Evolutionary conservation across 2,797 vertebrate genomes (phyloP).

Genomic region (Myotis planiceps): DNA sequence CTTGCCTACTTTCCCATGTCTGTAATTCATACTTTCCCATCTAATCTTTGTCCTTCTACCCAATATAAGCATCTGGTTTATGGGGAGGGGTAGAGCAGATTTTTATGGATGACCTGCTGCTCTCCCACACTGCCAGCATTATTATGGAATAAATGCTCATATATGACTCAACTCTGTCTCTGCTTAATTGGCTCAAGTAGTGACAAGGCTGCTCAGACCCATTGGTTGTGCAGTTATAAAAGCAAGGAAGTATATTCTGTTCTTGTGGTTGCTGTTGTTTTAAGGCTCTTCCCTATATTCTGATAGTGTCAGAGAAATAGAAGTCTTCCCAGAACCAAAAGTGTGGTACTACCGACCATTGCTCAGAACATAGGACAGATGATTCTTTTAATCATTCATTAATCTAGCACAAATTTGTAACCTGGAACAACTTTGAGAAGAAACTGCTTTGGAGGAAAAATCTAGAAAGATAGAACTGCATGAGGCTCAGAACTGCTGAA

Average conservation of each 20-base stretch:
- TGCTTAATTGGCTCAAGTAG: too few relatives aligned
- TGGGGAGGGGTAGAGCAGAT: too few relatives aligned
- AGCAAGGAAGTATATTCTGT: not conserved
- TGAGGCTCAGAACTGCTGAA: not conserved
- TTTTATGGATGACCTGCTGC: too few relatives aligned
- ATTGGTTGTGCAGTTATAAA: too few relatives aligned
- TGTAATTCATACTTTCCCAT: too few relatives aligned
- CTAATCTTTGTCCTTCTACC: too few relatives aligned
- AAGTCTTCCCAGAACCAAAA: not conserved
- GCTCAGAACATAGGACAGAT: not conserved
- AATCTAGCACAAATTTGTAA: not conserved
- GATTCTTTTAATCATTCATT: not conserved
- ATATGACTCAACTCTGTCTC: too few relatives aligned
- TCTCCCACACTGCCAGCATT: too few relatives aligned
- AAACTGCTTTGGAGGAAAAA: not conserved
- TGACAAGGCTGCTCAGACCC: too few relatives aligned
- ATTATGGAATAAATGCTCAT: too few relatives aligned
- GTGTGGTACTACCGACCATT: not conserved
- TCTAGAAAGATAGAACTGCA: not conserved
- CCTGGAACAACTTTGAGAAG: not conserved
- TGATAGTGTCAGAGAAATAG: not conserved
- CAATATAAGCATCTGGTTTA: too few relatives aligned
- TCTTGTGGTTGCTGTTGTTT: not conserved
- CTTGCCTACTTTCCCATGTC: too few relatives aligned
- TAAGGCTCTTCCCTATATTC: not conserved